A percentile compares a stretch with the other conserved stretches of the same genome.
These are phyloP conservation scores for Sebastes diploproa DNA, from an alignment of 2,797 vertebrate species.

Conservation along the genomic window DNA sequence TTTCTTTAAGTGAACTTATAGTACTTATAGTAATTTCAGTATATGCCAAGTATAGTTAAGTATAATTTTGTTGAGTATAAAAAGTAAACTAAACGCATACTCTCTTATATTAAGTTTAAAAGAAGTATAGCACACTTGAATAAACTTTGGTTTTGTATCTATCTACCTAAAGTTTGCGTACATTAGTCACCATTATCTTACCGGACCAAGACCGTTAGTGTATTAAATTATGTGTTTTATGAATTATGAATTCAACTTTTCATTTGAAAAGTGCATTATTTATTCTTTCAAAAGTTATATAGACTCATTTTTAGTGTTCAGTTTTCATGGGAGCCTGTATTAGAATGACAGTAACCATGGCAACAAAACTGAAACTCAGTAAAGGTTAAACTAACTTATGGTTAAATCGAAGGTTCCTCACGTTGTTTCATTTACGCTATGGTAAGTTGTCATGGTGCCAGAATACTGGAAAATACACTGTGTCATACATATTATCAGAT, in stretches of 20 bases:
- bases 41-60: too few species aligned
- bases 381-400: background rate
- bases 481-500: conserved; percentile 7
- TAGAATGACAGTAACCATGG: background rate
- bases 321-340: background rate
- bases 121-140: too few species aligned
- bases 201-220: too few species aligned
- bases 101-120: too few species aligned
- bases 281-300: background rate
- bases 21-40: background rate
- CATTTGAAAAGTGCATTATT: background rate
- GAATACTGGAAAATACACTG: background rate
- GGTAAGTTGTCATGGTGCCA: background rate
- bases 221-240: background rate
- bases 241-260: background rate
- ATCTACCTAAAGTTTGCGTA: too few species aligned
- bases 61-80: too few species aligned
- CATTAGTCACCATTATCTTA: too few species aligned
- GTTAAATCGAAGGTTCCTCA: background rate
- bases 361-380: background rate
- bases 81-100: too few species aligned
- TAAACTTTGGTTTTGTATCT: too few species aligned
- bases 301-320: background rate
- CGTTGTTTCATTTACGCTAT: background rate
- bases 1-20: too few species aligned